Evolutionary conservation across 2,113 vertebrate species (phyloP).

Genomic region (Calyptomena viridis): DNA sequence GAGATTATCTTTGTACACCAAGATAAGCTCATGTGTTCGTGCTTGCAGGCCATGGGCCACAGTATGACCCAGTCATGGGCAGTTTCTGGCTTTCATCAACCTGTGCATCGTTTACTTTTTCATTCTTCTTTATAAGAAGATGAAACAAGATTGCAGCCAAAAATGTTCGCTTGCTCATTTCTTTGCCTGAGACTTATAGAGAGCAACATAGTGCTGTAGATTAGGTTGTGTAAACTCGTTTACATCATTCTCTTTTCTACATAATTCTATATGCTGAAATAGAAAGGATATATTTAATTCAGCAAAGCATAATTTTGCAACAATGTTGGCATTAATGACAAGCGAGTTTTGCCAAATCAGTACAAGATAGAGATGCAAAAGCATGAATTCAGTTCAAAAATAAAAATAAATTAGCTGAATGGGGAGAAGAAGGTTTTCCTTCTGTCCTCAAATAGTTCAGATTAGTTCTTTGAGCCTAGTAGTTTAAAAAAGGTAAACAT

Average conservation of each 20-base stretch:
- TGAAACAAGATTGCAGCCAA: neutral
- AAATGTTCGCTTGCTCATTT: neutral
- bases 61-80: neutral
- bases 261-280: neutral
- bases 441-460: neutral
- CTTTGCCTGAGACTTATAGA: neutral
- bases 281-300: neutral
- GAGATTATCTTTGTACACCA: neutral
- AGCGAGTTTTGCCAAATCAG: neutral
- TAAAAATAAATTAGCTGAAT: neutral
- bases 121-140: neutral
- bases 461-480: neutral
- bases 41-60: neutral
- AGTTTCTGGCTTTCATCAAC: neutral
- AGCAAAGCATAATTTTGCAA: neutral
- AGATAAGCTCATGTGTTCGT: neutral
- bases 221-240: neutral
- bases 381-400: neutral
- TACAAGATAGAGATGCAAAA: neutral
- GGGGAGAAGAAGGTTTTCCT: neutral
- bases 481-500: neutral
- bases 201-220: neutral
- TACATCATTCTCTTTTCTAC: neutral
- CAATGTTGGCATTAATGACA: neutral
- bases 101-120: neutral